phyloP scores from a whole-genome alignment of 2,113 vertebrate species.

The Chascanopsetta lugubris region DNA sequence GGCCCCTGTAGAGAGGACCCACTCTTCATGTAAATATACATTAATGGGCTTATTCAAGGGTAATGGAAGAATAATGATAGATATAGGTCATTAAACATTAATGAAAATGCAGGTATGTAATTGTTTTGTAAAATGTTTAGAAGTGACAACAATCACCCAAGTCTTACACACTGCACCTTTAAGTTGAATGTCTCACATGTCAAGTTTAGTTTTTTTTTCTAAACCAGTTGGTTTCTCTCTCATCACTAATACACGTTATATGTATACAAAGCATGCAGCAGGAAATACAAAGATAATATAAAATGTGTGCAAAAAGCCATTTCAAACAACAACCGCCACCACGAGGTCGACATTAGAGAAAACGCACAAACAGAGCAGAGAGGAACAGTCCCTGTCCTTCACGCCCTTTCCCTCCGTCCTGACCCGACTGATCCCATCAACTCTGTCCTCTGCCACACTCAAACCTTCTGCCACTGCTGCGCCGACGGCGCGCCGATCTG shows the following conservation, averaged over 20 bases:
- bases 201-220: not conserved
- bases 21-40: too few relatives aligned
- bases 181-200: constrained; percentile 3
- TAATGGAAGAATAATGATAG: too few relatives aligned
- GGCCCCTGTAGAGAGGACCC: too few relatives aligned
- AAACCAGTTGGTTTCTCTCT: not conserved
- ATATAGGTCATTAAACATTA: too few relatives aligned
- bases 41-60: too few relatives aligned
- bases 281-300: constrained; percentile 50
- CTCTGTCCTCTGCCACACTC: constrained; percentile 21
- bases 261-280: constrained; percentile 3
- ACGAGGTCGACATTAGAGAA: constrained; percentile 23
- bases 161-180: not conserved
- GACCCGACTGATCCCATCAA: constrained; percentile 6
- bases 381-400: constrained; percentile 13
- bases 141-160: constrained; percentile 13
- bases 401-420: constrained; percentile 1
- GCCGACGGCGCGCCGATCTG: constrained; percentile 75
- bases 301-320: constrained; percentile 63
- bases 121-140: too few relatives aligned
- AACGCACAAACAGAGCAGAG: constrained; percentile 34
- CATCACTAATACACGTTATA: not conserved
- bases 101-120: too few relatives aligned
- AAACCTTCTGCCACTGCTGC: constrained; percentile 85
- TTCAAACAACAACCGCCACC: constrained; percentile 42